Percentiles rank a stretch among this genome's conserved stretches.
Evolutionary conservation across 2,888 invertebrate genomes (phyloP).

Genomic region (Dysmachus trigonus): DNA sequence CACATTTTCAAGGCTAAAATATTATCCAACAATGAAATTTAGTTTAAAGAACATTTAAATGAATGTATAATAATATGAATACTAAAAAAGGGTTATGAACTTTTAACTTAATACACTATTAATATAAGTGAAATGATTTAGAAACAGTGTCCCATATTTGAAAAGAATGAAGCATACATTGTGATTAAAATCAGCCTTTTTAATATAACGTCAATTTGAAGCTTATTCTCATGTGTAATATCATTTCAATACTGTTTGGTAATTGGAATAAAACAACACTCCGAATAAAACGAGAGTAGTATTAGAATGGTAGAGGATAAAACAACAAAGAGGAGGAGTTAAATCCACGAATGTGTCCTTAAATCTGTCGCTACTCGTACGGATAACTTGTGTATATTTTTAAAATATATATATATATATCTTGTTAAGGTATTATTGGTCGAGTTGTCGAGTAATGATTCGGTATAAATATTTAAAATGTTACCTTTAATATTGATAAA

Average conservation of each 20-base stretch:
- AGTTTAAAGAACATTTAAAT: too few relatives aligned
- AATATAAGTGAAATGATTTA: not conserved
- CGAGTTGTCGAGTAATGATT: constrained; percentile 29
- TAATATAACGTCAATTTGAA: not conserved
- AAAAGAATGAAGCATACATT: not conserved
- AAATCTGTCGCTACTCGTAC: not conserved
- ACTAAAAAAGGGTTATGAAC: too few relatives aligned
- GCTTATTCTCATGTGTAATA: not conserved
- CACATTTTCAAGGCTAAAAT: too few relatives aligned
- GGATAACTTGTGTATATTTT: constrained; percentile 6
- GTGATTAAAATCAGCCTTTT: constrained; percentile 38
- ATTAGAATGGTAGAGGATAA: not conserved
- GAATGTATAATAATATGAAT: too few relatives aligned
- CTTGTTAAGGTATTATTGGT: constrained; percentile 37
- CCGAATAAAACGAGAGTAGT: not conserved
- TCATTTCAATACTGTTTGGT: not conserved
- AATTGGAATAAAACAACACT: not conserved
- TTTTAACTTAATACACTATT: not conserved
- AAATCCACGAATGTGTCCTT: not conserved
- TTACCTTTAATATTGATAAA: constrained; percentile 30
- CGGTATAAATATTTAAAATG: constrained; percentile 36
- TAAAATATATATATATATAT: constrained; percentile 35
- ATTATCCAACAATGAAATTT: too few relatives aligned
- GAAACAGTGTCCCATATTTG: not conserved
- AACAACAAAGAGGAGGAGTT: not conserved